Base-by-base conservation (phyloP, 1,140 invertebrate species). In the Ceratosolen fusciceps region DNA sequence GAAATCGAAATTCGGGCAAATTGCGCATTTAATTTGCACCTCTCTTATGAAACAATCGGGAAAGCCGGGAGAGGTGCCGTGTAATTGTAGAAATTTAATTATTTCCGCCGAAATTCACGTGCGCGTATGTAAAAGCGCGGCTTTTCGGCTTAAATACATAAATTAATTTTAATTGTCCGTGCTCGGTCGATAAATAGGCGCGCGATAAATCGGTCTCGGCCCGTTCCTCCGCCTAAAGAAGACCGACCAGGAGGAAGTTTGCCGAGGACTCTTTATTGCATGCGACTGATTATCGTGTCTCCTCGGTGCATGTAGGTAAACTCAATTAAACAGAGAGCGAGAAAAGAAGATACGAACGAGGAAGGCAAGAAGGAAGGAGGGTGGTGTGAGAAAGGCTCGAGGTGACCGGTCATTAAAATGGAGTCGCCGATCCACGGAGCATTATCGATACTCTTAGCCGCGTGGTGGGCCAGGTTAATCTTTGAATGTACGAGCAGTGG, bases 121-220 rank as follows among this genome's bases (percentile, higher is more conserved):
- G 4, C 5, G 21, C 14, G 8, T 9, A 5, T 37, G n/a, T 14
- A 39, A n/a, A n/a, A n/a, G n/a, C n/a, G n/a, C n/a, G n/a, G n/a
- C 26, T 74, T 71, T 56, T 74, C 24, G 31, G 54, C 60, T 24
- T 58, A 60, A 72, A 73, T 65, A 56, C 70, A 65, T 78, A 78
- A 78, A 78, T 78, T 68, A 78, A 73, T 65, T 72, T 72, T 78
- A 78, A 78, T 78, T 78, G 31, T 39, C 62, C n/a, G n/a, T 71
- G 21, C 31, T 29, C 74, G 9, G 29, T n/a, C 74, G 43, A 14
- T 47, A 24, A 26, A 29, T 7, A 65, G 5, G 37, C 14, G 31
- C 49, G 72, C 56, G 34, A 12, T n/a, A n/a, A n/a, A n/a, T n/a
- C n/a, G n/a, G n/a, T n/a, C n/a, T 9, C 1, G 24, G 31, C 26